These are phyloP conservation scores for Pygmarrhopalites habei DNA, from an alignment of 1,140 invertebrate genomes.

Conservation along the genomic window DNA sequence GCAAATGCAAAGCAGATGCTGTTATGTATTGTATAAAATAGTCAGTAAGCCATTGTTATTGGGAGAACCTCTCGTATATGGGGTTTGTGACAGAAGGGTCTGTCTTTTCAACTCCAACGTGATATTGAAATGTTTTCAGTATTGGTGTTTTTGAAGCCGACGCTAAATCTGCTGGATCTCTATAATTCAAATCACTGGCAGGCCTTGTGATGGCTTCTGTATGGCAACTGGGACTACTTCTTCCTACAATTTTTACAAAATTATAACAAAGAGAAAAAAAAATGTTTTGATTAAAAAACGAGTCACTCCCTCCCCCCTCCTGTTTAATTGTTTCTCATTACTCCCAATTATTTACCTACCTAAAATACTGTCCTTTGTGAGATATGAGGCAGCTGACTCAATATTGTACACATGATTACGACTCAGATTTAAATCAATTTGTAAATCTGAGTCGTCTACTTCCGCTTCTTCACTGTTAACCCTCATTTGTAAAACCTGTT, in stretches of 20 bases:
- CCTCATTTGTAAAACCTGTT: conserved; percentile 75
- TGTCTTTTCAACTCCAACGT: conserved; percentile 40
- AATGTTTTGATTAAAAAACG: too few species aligned
- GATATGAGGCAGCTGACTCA: conserved; percentile 73
- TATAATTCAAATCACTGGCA: conserved; percentile 53
- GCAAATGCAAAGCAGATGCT: not conserved
- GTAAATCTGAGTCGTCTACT: conserved; percentile 38
- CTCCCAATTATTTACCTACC: not conserved
- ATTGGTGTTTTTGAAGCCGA: conserved; percentile 47
- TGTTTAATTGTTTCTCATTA: too few species aligned
- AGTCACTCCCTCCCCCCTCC: too few species aligned
- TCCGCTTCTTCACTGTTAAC: conserved; percentile 47
- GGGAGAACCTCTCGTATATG: conserved; percentile 55
- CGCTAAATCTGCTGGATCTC: conserved; percentile 46
- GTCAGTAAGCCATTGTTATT: conserved; percentile 19
- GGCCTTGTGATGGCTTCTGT: conserved; percentile 70
- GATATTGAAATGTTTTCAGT: conserved; percentile 44
- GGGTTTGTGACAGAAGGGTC: conserved; percentile 51
- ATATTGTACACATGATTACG: conserved; percentile 79
- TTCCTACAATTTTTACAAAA: too few species aligned
- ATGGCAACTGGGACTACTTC: conserved; percentile 55
- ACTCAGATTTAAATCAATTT: conserved; percentile 65
- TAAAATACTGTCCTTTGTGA: conserved; percentile 47
- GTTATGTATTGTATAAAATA: not conserved
- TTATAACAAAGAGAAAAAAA: too few species aligned